Evolutionary conservation across 2,797 vertebrate genomes (phyloP), one percentile per base, ranked within the genome.

Genomic region (Paedocypris micromegethes): DNA sequence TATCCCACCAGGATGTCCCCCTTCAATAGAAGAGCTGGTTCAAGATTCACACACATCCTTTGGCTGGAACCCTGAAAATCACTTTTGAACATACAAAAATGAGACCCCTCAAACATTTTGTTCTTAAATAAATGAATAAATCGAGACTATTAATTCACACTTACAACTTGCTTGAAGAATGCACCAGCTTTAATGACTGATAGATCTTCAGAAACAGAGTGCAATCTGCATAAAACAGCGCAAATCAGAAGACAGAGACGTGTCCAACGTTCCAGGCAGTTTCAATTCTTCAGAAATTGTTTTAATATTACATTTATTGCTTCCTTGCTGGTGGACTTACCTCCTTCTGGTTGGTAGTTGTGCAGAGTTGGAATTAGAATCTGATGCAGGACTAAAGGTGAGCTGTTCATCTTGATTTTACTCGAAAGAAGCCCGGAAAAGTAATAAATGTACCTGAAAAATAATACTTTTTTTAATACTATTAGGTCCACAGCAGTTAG

Each of bases 141-240:
- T 23, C 23, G 6, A 56, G 9, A 58, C 44, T 81, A 6, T 51
- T 75, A 66, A 79, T 77, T 58, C 58, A 41, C 44, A 90, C 93
- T 93, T 80, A 97, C 94, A 93, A 93, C 77, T 95, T 81, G 39
- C 88, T 91, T 7, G 94, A 96, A 3, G 92, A 95, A 80, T 94
- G 93, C 58, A 96, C 89, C 2, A 96, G 85, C 81, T 95, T 91
- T 72, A 96, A 87, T 60, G 92, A 92, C 82, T 97, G 94, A 79
- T 96, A 96, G 79, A 97, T 92, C 87, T 96, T 97, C 81, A 96
- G 83, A 77, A 97, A 95, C 37, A 93, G 92, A 77, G 88, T 90
- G 80, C 90, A 97, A 77, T 90, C 94, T 95, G 78, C 4, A 79
- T 37, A 75, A 66, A 60, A n/a, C 77, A 67, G 1, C 52, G 45